Percentiles rank a stretch among this genome's conserved stretches.
These are phyloP conservation scores for Zhuqinia jingwanae DNA, from an alignment of 2,888 invertebrate species.

Conservation along the genomic window DNA sequence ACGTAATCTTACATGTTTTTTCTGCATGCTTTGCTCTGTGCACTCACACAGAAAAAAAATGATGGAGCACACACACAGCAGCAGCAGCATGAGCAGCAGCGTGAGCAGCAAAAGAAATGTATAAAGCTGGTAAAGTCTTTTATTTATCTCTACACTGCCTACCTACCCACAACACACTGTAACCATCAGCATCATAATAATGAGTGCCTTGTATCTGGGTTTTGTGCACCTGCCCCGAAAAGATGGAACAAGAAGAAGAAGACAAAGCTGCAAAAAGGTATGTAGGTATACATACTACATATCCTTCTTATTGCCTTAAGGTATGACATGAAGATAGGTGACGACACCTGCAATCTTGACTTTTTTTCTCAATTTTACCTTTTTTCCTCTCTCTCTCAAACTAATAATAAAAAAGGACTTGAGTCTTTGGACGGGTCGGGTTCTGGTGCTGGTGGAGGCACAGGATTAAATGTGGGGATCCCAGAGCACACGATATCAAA, in stretches of 20 bases:
- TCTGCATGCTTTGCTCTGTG: background rate
- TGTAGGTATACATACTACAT: too few species aligned
- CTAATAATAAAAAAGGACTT: slow-evolving; percentile 35
- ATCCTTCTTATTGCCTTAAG: slow-evolving; percentile 57
- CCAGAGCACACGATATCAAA: slow-evolving; percentile 41
- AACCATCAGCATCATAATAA: too few species aligned
- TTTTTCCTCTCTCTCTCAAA: slow-evolving; percentile 2
- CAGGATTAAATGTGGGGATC: slow-evolving; percentile 9
- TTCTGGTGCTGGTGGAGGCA: too few species aligned
- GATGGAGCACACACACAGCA: background rate
- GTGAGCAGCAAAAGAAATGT: background rate
- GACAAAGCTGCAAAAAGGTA: slow-evolving; percentile 42
- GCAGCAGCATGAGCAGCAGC: slow-evolving; percentile 2
- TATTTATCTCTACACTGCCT: too few species aligned
- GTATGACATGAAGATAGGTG: slow-evolving; percentile 59
- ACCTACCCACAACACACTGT: too few species aligned
- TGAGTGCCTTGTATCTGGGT: too few species aligned
- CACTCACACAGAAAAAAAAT: slow-evolving; percentile 5
- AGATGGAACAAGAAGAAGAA: background rate
- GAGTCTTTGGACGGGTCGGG: too few species aligned
- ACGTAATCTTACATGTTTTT: background rate
- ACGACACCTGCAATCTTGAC: slow-evolving; percentile 68
- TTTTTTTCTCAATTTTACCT: slow-evolving; percentile 38
- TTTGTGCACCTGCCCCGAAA: too few species aligned
- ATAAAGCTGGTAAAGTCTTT: too few species aligned